Evolutionary conservation across 2,113 vertebrate species (phyloP).

Genomic region (Dromaius novaehollandiae): DNA sequence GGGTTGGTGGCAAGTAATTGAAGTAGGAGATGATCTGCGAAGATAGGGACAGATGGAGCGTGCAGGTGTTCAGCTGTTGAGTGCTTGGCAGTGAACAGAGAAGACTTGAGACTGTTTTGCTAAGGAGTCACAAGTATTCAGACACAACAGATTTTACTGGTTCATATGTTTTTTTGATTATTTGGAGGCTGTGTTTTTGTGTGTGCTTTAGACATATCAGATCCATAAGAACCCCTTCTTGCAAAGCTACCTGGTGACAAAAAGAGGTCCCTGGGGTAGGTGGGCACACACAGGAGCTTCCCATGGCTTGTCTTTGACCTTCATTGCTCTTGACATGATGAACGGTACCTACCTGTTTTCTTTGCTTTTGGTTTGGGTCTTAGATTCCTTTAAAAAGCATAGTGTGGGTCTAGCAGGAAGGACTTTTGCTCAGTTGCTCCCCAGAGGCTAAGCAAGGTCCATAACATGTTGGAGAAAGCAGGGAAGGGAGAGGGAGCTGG

Average conservation of each 20-base stretch:
- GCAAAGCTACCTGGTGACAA: background rate
- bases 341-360: background rate
- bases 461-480: background rate
- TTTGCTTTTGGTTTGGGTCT: background rate
- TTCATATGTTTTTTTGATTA: background rate
- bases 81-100: background rate
- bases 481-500: background rate
- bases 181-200: background rate
- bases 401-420: rapidly evolving
- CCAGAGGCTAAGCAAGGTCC: background rate
- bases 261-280: background rate
- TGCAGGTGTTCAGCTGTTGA: slow-evolving; percentile 22
- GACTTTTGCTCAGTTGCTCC: background rate
- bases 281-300: background rate
- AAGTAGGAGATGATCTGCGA: background rate
- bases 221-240: background rate
- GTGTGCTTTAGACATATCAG: background rate
- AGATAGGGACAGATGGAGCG: slow-evolving; percentile 29
- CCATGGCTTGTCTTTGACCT: background rate
- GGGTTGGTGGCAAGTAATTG: background rate
- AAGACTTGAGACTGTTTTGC: background rate
- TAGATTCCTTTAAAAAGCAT: background rate
- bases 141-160: background rate
- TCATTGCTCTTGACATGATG: background rate
- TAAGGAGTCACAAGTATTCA: background rate